Evolutionary conservation across 2,113 vertebrate species (phyloP), one percentile per base, ranked within the genome.

Genomic region (Gadus chalcogrammus): DNA sequence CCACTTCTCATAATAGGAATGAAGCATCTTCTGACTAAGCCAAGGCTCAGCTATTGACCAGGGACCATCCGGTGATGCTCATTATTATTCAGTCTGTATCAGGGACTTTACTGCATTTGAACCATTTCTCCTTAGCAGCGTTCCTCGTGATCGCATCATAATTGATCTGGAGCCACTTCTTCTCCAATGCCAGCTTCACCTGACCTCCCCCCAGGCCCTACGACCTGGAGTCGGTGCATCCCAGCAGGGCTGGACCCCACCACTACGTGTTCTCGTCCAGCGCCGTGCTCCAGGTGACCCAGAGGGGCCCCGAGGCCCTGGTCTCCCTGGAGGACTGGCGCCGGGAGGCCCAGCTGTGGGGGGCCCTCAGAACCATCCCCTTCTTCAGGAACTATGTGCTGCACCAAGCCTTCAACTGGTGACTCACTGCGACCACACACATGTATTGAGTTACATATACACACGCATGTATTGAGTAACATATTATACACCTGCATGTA

Each of bases 221-320:
- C 31, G 88, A 91, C 68, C 86, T 96, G 35, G 70, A 55, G 15
- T 89, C 90, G 15, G 90, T 94, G 18, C 78, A 84, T 1, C 78
- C 59, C 11, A 68, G 72, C 24, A 84, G 82, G 20, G 88, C 88
- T 38, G 89, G 92, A 0, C 71, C 86, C 0, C 92, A 95, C 67
- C 88, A 95, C 84, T 94, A 93, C 31, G 69, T 94, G 71, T 94
- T 95, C 72, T 93, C 94, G 0, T 71, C 83, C 0, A 83, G 83
- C 13, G 84, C 90, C 17, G 84, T 95, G 7, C 80, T 94, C 16
- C 92, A 93, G 1, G 65, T 94, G 4, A 92, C 91, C 28, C 88
- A 91, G 0, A 66, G 11, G 16, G 89, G 91, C 20, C 90, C 79
- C 24, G 86, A 83, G 3, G 92, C 88, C 24, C 4, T 84, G 0